Evolutionary conservation across 2,888 invertebrate genomes (phyloP).

Genomic region (Priapulus caudatus): DNA sequence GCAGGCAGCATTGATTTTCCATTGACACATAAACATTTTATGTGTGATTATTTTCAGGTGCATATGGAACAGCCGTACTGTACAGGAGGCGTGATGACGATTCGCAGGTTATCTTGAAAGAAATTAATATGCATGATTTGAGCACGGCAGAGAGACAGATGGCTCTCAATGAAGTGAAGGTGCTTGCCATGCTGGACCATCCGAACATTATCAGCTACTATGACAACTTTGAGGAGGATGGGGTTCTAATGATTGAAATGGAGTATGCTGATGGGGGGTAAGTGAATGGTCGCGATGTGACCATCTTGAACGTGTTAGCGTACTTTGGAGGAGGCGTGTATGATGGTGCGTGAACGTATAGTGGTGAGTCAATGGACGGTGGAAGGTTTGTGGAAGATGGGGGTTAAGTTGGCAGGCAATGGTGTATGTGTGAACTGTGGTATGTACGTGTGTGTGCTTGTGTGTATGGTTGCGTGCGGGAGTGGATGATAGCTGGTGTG

Average conservation of each 20-base stretch:
- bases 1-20: too few relatives aligned
- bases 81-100: slow-evolving; percentile 52
- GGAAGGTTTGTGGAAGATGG: too few relatives aligned
- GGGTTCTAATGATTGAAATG: slow-evolving; percentile 60
- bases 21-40: background rate
- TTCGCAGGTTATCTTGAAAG: slow-evolving; percentile 56
- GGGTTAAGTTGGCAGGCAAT: too few relatives aligned
- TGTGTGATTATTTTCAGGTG: slow-evolving; percentile 40
- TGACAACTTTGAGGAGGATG: slow-evolving; percentile 59
- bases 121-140: slow-evolving; percentile 56
- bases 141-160: slow-evolving; percentile 52
- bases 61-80: slow-evolving; percentile 57
- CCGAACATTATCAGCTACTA: slow-evolving; percentile 60
- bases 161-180: slow-evolving; percentile 51
- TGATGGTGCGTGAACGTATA: too few relatives aligned
- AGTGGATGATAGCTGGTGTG: too few relatives aligned
- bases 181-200: slow-evolving; percentile 56
- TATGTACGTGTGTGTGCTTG: too few relatives aligned
- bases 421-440: too few relatives aligned
- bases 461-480: too few relatives aligned
- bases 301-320: too few relatives aligned
- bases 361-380: too few relatives aligned
- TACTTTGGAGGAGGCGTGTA: too few relatives aligned
- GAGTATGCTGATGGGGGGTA: slow-evolving; percentile 62
- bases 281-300: slow-evolving; percentile 12